A percentile compares a stretch with the other conserved stretches of the same genome.
phyloP scores from a whole-genome alignment of 2,888 invertebrate species.

The Melieria picta region DNA sequence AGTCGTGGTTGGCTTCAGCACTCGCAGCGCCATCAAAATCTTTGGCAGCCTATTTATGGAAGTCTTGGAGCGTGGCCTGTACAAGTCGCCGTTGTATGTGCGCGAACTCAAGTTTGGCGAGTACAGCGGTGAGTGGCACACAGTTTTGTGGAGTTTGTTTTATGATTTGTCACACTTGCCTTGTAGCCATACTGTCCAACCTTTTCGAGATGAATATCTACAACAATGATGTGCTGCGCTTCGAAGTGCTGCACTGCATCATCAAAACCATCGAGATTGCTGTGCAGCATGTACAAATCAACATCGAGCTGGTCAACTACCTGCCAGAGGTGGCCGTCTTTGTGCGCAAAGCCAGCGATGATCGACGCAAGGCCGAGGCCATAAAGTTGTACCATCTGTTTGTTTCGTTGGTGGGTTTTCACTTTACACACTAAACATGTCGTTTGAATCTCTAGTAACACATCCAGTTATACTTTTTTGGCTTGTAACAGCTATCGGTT shows the following conservation, averaged over 20 bases:
- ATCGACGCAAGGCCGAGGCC: slow-evolving; percentile 51
- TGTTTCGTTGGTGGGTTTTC: slow-evolving; percentile 48
- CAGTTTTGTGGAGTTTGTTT: not conserved
- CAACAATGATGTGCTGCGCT: slow-evolving; percentile 47
- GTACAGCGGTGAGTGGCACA: slow-evolving; percentile 53
- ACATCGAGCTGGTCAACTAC: slow-evolving; percentile 55
- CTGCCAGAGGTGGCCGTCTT: slow-evolving; percentile 51
- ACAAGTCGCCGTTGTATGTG: slow-evolving; percentile 49
- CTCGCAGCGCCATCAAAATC: slow-evolving; percentile 46
- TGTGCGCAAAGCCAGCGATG: slow-evolving; percentile 43
- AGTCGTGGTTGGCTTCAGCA: slow-evolving; percentile 54
- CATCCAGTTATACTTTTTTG: not conserved
- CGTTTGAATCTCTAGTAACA: not conserved
- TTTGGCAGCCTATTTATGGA: slow-evolving; percentile 56
- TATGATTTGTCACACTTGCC: slow-evolving; percentile 17
- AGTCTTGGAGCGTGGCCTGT: slow-evolving; percentile 58
- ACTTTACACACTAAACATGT: not conserved
- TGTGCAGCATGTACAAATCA: slow-evolving; percentile 54
- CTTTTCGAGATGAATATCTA: slow-evolving; percentile 55
- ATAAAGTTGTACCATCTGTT: slow-evolving; percentile 55
- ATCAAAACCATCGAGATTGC: slow-evolving; percentile 56
- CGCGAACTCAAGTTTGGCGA: slow-evolving; percentile 56
- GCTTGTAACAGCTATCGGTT: slow-evolving; percentile 49
- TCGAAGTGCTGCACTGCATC: slow-evolving; percentile 53
- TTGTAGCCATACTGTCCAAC: slow-evolving; percentile 55